These are phyloP conservation scores for Thalassoma bifasciatum DNA, from an alignment of 2,113 vertebrate species.

Conservation along the genomic window DNA sequence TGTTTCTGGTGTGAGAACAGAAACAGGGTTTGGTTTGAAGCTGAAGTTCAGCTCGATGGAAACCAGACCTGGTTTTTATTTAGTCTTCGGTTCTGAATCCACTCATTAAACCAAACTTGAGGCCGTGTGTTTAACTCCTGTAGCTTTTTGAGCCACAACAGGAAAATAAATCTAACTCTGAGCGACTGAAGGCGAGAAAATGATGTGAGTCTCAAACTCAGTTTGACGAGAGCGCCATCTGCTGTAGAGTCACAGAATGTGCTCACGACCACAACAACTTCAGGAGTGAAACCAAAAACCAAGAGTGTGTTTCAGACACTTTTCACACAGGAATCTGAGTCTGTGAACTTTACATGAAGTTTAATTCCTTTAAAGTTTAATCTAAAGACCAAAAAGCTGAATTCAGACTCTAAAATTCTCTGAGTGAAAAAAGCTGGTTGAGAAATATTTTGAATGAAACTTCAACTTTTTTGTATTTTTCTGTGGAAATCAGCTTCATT, in stretches of 20 bases:
- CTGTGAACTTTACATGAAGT: too few relatives aligned
- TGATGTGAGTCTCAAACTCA: not conserved
- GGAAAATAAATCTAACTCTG: not conserved
- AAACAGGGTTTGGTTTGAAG: constrained; percentile 59
- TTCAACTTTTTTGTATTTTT: too few relatives aligned
- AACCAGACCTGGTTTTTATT: constrained; percentile 52
- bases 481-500: too few relatives aligned
- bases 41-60: constrained; percentile 52
- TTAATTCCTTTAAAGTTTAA: too few relatives aligned
- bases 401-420: too few relatives aligned
- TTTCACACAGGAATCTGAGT: too few relatives aligned
- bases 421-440: too few relatives aligned
- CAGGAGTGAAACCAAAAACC: too few relatives aligned
- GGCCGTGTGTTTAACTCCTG: constrained; percentile 65
- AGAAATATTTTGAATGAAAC: too few relatives aligned
- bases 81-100: constrained; percentile 18
- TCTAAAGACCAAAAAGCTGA: too few relatives aligned
- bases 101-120: constrained; percentile 58
- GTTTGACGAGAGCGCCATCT: constrained; percentile 78
- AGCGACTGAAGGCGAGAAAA: not conserved
- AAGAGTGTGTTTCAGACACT: too few relatives aligned
- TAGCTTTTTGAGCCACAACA: constrained; percentile 22
- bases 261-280: not conserved
- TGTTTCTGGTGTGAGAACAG: constrained; percentile 45
- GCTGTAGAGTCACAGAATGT: constrained; percentile 37